Evolutionary conservation across 1,140 invertebrate species (phyloP).

Genomic region (Bombus ignitus): DNA sequence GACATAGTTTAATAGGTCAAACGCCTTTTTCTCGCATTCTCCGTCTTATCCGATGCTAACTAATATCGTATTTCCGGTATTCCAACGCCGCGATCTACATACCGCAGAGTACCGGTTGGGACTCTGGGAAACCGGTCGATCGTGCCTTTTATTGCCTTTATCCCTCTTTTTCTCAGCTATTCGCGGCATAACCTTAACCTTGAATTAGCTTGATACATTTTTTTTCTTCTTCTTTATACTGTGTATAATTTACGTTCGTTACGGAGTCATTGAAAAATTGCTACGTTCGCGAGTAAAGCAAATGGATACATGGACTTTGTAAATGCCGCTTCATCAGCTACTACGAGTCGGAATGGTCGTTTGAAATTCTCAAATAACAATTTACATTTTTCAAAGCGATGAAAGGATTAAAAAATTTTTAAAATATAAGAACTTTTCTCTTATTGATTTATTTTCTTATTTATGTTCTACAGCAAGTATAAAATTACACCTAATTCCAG

Average conservation of each 20-base stretch:
- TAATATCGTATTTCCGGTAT: conserved; percentile 58
- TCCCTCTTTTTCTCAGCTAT: conserved; percentile 44
- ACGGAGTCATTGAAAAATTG: background rate
- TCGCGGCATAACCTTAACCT: conserved; percentile 14
- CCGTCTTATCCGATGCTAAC: conserved; percentile 12
- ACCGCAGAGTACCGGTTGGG: conserved; percentile 56
- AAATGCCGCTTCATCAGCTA: too few relatives aligned
- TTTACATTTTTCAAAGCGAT: too few relatives aligned
- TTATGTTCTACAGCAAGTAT: too few relatives aligned
- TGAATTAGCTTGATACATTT: conserved; percentile 8
- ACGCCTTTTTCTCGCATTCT: conserved; percentile 24
- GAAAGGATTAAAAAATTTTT: too few relatives aligned
- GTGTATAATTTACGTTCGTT: background rate
- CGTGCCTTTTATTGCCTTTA: conserved; percentile 14
- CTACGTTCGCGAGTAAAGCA: background rate
- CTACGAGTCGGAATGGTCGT: background rate
- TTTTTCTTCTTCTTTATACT: background rate
- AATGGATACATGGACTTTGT: background rate
- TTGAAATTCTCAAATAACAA: background rate
- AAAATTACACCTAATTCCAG: background rate
- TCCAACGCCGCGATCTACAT: conserved; percentile 50
- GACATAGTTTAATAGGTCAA: conserved; percentile 18
- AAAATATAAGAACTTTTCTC: too few relatives aligned
- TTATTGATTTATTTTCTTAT: too few relatives aligned
- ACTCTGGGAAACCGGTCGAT: conserved; percentile 57